Evolutionary conservation across 1,140 invertebrate genomes (phyloP).

Genomic region (Drosophila neocordata): DNA sequence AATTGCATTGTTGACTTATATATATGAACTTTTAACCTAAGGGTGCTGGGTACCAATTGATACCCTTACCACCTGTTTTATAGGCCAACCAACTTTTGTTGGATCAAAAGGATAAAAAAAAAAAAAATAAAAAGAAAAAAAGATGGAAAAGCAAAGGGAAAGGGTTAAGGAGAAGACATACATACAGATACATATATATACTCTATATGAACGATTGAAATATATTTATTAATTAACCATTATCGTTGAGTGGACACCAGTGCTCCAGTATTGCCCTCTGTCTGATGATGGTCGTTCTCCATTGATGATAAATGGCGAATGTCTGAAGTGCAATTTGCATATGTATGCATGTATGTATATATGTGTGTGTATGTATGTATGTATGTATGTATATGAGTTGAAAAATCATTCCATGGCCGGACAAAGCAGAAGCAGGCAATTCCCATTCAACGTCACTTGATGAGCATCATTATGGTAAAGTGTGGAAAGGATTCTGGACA

Average conservation of each 20-base stretch:
- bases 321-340: conserved; percentile 80
- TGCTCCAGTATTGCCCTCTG: conserved; percentile 17
- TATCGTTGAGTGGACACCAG: conserved; percentile 51
- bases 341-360: not conserved
- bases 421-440: not conserved
- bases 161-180: not conserved
- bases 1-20: too few species aligned
- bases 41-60: too few species aligned
- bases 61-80: not conserved
- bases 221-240: conserved; percentile 81
- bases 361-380: too few species aligned
- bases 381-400: too few species aligned
- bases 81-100: conserved; percentile 10
- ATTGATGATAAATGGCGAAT: conserved; percentile 64
- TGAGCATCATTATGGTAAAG: conserved; percentile 76
- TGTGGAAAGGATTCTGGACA: conserved; percentile 36
- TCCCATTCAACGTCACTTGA: conserved; percentile 60
- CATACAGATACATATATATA: too few species aligned
- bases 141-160: too few species aligned
- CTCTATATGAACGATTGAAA: conserved; percentile 14
- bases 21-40: too few species aligned
- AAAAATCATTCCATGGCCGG: too few species aligned
- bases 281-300: conserved; percentile 25
- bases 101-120: not conserved
- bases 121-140: too few species aligned